A percentile compares a stretch with the other conserved stretches of the same genome.
Evolutionary conservation across 64 coral and sea anemone genomes (phyloP).

Genomic region (Montipora sp.): DNA sequence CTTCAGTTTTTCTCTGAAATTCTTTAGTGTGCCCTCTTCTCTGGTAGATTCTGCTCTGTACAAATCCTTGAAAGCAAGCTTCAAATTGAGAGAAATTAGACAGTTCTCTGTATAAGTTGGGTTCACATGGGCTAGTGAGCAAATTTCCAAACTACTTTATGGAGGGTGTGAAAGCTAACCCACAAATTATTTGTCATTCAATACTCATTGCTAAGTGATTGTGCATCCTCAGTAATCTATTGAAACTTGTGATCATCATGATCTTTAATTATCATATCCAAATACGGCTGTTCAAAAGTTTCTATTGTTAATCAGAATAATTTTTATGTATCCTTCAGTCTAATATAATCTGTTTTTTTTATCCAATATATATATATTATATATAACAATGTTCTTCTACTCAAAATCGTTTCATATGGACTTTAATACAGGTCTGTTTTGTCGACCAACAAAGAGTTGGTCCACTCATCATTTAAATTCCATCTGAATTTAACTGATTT

Average conservation of each 20-base stretch:
- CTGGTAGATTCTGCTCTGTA: no score
- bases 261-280: background rate
- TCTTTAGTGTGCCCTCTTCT: no score
- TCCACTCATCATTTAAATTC: no score
- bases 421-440: no score
- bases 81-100: no score
- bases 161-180: background rate
- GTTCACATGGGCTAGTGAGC: background rate
- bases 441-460: no score
- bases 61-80: no score
- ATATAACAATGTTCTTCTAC: no score
- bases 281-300: background rate
- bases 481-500: no score
- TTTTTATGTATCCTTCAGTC: background rate
- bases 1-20: no score
- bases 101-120: background rate
- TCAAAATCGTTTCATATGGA: no score
- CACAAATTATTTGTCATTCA: background rate
- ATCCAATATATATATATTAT: background rate
- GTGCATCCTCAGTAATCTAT: background rate
- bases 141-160: constrained; percentile 1
- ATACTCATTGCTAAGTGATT: background rate
- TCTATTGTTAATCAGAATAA: background rate
- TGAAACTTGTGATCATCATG: background rate
- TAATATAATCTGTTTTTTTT: background rate